phyloP scores from a whole-genome alignment of 2,888 invertebrate species.

The Ennomos fuscantarius region DNA sequence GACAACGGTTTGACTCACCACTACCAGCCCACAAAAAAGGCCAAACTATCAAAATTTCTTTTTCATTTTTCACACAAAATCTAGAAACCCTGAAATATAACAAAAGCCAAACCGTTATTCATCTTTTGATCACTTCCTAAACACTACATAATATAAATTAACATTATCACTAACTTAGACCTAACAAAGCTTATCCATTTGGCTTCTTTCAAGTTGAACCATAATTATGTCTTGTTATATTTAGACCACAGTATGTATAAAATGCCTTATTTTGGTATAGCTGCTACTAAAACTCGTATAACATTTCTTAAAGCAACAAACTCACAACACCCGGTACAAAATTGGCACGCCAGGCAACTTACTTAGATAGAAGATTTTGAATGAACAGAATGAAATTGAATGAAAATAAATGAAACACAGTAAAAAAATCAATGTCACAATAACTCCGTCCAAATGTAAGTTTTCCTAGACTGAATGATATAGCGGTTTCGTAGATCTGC shows the following conservation, averaged over 20 bases:
- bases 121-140: conserved; percentile 20
- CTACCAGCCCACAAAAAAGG: too few species aligned
- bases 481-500: too few species aligned
- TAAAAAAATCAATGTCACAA: too few species aligned
- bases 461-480: too few species aligned
- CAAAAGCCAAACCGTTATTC: conserved; percentile 11
- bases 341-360: conserved; percentile 3
- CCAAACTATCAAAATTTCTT: not conserved
- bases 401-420: not conserved
- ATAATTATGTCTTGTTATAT: conserved; percentile 80
- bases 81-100: not conserved
- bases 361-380: too few species aligned
- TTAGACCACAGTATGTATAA: conserved; percentile 57
- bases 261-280: conserved; percentile 80
- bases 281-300: conserved; percentile 52
- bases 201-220: conserved; percentile 85
- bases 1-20: conserved; percentile 12
- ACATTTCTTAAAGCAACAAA: conserved; percentile 18
- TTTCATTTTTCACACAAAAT: not conserved
- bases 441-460: too few species aligned
- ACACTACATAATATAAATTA: conserved; percentile 38
- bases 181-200: conserved; percentile 80
- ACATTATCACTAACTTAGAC: conserved; percentile 54
- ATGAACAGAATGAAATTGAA: not conserved
- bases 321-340: conserved; percentile 11